These are phyloP conservation scores for Falco peregrinus DNA, from an alignment of 2,797 vertebrate genomes.

Conservation along the genomic window DNA sequence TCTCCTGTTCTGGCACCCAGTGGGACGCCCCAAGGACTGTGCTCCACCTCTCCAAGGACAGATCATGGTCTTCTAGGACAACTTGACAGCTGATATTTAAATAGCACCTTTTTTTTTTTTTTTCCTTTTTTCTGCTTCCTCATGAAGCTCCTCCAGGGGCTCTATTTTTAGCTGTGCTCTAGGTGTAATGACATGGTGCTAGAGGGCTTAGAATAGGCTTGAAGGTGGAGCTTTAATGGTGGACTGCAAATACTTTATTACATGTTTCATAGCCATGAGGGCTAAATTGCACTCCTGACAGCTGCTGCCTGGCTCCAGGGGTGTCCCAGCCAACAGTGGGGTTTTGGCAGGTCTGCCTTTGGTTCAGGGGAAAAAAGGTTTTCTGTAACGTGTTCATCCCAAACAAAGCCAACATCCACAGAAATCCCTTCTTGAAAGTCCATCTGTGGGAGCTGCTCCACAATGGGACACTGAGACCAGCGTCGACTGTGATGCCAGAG, in stretches of 20 bases:
- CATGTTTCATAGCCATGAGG: neutral
- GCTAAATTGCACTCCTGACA: neutral
- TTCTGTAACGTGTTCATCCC: neutral
- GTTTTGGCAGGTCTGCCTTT: neutral
- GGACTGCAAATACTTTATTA: neutral
- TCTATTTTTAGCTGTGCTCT: neutral
- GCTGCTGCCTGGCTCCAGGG: neutral
- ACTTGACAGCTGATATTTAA: neutral
- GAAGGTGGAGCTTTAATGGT: neutral
- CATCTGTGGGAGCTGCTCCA: rapidly evolving
- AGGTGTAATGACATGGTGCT: neutral
- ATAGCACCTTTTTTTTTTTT: neutral
- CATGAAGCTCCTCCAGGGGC: neutral
- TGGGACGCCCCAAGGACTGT: rapidly evolving
- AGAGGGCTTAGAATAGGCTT: neutral
- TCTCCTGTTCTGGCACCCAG: too few species aligned
- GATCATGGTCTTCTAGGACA: neutral
- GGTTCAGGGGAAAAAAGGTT: neutral
- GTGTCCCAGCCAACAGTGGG: rapidly evolving
- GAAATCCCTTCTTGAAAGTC: neutral
- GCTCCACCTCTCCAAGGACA: rapidly evolving
- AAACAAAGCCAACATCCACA: rapidly evolving
- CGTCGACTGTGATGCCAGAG: too few species aligned
- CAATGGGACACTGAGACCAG: rapidly evolving
- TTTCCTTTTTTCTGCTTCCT: neutral